phyloP scores from a whole-genome alignment of 2,888 invertebrate genomes.

The Brachyptera putata region DNA sequence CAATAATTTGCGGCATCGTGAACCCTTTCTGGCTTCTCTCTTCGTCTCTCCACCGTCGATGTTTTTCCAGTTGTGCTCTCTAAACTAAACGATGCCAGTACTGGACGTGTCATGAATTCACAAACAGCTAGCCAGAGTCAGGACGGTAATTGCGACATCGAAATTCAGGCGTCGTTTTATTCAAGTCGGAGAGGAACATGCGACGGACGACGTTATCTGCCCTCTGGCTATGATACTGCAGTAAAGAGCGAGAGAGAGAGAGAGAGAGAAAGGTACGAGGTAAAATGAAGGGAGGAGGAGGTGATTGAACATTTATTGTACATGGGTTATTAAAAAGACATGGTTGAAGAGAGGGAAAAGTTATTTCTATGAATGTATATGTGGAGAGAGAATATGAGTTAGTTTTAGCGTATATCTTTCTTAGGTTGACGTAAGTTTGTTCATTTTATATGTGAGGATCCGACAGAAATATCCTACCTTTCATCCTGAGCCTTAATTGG shows the following conservation, averaged over 20 bases:
- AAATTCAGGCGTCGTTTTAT: constrained; percentile 19
- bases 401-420: too few relatives aligned
- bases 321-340: too few relatives aligned
- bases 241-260: background rate
- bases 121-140: background rate
- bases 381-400: too few relatives aligned
- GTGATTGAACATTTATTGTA: too few relatives aligned
- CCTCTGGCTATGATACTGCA: constrained; percentile 9
- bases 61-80: constrained; percentile 18
- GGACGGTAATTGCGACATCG: constrained; percentile 17
- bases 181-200: background rate
- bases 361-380: too few relatives aligned
- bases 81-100: constrained; percentile 15
- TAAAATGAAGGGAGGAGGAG: background rate
- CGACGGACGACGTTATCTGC: background rate
- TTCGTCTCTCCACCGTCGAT: too few relatives aligned
- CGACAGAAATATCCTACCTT: too few relatives aligned
- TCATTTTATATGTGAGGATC: too few relatives aligned
- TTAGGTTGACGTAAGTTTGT: too few relatives aligned
- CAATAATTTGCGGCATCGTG: constrained; percentile 3
- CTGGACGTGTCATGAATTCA: constrained; percentile 1
- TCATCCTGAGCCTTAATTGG: too few relatives aligned
- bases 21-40: too few relatives aligned
- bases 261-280: background rate
- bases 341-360: background rate